Evolutionary conservation across 2,888 invertebrate species (phyloP), one percentile per base, ranked within the genome.

Genomic region (Scaptomyza tumidula): DNA sequence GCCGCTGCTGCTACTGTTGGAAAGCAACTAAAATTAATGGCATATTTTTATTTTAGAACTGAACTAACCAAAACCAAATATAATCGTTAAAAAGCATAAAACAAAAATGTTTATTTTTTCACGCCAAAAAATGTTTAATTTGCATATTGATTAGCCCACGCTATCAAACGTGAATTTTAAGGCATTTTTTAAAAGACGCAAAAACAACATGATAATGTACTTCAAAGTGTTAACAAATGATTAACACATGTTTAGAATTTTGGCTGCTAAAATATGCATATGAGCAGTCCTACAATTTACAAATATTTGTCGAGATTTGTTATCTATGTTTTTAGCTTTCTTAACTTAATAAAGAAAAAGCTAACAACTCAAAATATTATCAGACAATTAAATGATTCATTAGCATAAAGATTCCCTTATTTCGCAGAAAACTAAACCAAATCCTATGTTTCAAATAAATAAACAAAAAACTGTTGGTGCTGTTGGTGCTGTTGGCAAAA

Each of bases 91-190:
- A 52, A 55, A 49, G 57, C 19, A 35, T 55, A 27, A 44, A 44
- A 44, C 2, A 9, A 48, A 48, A 29, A 43, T 33, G n/a, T 13
- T 13, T n/a, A 9, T 61, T 49, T 59, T 60, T 44, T 9, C 53
- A 48, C 58, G 41, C 41, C 44, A 35, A 69, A 31, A 69, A 31
- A n/a, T 49, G 59, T 56, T 61, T 59, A 64, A 59, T 65, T 44
- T 57, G 37, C 61, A 50, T 65, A 61, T 63, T 43, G 14, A 62
- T 62, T 52, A 59, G 55, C 37, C 63, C 60, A 67, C 62, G 65
- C 65, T 45, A 60, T n/a, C 24, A 33, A 27, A 24, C 35, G 14
- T 2, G 2, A 37, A 41, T 46, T 31, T 27, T 31, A 14, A 1
- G 14, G 55, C 57, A 64, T 55, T 61, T 54, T 54, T 52, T 49